Conservation (phyloP, 2,113 vertebrate genomes). For the Polypterus bichir region DNA sequence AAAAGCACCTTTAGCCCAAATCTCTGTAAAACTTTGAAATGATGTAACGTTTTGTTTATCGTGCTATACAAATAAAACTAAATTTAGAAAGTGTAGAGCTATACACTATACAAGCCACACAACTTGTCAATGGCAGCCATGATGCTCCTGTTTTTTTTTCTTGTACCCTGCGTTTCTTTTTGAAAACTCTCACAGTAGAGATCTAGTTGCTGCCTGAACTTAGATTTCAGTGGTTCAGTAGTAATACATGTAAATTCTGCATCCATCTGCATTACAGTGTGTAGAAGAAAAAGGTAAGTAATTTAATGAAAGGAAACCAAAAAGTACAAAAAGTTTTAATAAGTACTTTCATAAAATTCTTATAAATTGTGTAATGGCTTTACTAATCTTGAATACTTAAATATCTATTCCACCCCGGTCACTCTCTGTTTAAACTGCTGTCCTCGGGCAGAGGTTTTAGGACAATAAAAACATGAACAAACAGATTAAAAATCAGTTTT, state of each 20-base stretch:
- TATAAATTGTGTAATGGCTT: background rate
- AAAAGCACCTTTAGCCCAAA: no score
- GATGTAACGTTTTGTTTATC: no score
- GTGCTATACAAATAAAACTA: no score
- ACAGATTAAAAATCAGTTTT: no score
- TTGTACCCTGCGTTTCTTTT: no score
- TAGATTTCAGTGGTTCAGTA: slow-evolving; percentile 13
- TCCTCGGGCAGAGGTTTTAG: background rate
- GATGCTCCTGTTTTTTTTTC: no score
- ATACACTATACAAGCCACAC: no score
- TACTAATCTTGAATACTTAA: background rate
- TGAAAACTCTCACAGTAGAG: slow-evolving; percentile 4
- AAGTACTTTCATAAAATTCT: background rate
- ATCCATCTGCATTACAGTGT: slow-evolving; percentile 13
- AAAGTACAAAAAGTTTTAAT: background rate
- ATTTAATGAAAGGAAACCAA: background rate
- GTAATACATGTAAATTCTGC: slow-evolving; percentile 12
- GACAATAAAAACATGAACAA: no score
- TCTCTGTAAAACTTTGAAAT: no score
- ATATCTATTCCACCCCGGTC: background rate
- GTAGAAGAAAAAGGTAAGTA: slow-evolving; percentile 1
- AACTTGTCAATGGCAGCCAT: no score
- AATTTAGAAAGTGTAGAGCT: no score
- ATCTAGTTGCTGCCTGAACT: slow-evolving; percentile 5
- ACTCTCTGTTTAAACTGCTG: background rate